Evolutionary conservation across 1,140 invertebrate species (phyloP), one percentile per base, ranked within the genome.

Genomic region (Trissolcus basalis): DNA sequence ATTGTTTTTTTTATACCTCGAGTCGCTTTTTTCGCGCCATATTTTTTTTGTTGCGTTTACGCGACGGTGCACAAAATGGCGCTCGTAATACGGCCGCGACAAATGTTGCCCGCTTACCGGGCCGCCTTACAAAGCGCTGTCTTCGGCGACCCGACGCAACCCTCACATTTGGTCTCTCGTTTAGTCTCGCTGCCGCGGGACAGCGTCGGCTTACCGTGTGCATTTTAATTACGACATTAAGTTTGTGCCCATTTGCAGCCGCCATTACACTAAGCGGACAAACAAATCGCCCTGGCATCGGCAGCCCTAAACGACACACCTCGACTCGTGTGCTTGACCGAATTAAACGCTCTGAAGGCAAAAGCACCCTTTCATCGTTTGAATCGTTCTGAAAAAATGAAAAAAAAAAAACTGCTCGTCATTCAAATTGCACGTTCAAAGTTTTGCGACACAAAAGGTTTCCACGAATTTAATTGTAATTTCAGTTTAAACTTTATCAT

Each of bases 221-320:
- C 81, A 85, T 85, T 85, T 84, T 85, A 84, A 85, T 84, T 85
- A 78, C 82, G 77, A 81, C 77, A 85, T 85, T 84, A 85, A 84
- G 77, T 80, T 79, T 43, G 69, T 69, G 64, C 60, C 56, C 64
- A 73, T 76, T 74, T 70, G 39, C 9, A 41, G 27, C 10, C 53
- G 59, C 64, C 55, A 61, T 74, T 68, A 75, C 61, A 60, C 61
- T 72, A 75, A 75, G 61, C 48, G 67, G 77, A 60, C 65, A 64
- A 79, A 76, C 59, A 55, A 75, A 80, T 77, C 58, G 65, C 44
- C 55, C 14, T 14, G 36, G 16, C 43, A 32, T 63, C 44, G 49
- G 45, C 32, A 13, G 11, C 45, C n/a, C 39, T 63, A 53, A 19
- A 48, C 15, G 56, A 39, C 53, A 61, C 44, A 36, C 64, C 36